Evolutionary conservation across 2,797 vertebrate species (phyloP), one percentile per base, ranked within the genome.

Genomic region (Karalla daura): DNA sequence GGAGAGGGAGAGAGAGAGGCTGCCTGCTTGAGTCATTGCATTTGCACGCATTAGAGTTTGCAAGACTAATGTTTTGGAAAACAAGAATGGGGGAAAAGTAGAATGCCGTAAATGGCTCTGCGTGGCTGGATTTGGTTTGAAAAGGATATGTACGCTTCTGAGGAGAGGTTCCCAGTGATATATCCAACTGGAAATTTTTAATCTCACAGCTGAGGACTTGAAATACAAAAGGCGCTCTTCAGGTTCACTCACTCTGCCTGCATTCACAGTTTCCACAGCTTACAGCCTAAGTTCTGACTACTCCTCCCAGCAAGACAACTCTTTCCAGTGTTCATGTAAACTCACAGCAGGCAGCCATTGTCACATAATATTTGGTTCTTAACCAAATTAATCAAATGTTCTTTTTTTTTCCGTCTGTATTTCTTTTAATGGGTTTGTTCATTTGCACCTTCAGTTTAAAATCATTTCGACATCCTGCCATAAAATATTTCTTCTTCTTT

Each of bases 61-160:
- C 90, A 92, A 89, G 90, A 92, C 90, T 90, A 92, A 94, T 93
- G 92, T 89, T 85, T 93, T 93, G 90, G 92, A 93, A 92, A 92
- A 92, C 86, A 88, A 87, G 86, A 93, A 89, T 88, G 84, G 89
- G n/a, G 86, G 76, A 66, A 87, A 86, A 86, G 67, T 54, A 81
- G 84, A 91, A 89, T 80, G 77, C 76, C 69, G 61, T 73, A 75
- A 87, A 90, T 81, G 86, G 78, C 78, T 66, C 74, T 67, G 86
- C 74, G 62, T 92, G 89, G 92, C 81, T 85, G 90, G 93, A 92
- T 94, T 93, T 92, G 78, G 70, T 86, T 86, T 88, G 84, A 92
- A 93, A 92, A 87, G 85, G 76, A 91, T 84, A 83, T 82, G 74
- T 77, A 74, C 20, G 78, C 85, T 85, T 86, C 80, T 72, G 76